Evolutionary conservation across 2,888 invertebrate genomes (phyloP), one percentile per base, ranked within the genome.

Genomic region (Caenorhabditis doughertyi): DNA sequence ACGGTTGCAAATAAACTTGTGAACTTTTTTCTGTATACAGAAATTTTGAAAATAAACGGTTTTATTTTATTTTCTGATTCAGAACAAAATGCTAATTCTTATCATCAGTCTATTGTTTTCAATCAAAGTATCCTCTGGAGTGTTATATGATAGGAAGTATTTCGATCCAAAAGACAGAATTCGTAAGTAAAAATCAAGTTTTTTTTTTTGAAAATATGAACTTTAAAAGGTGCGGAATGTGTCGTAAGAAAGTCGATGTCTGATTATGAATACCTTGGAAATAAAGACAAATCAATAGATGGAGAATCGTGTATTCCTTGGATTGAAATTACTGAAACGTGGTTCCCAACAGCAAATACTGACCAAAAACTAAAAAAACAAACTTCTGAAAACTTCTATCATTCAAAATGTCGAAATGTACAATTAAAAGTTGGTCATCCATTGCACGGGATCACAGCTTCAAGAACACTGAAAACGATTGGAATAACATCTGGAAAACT

Each of bases 301-400:
- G 76, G 76, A 32, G 76, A 65, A 21, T 9, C 35, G 11, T 76
- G 76, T 60, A 68, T 42, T 68, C 68, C 67, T 49, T 76, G 76
- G 76, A 67, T 27, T 11, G 39, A 39, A 13, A 60, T 51, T 13
- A 67, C 76, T 4, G 67, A 68, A n/a, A 29, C 58, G 0, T 76
- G 76, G 76, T 68, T 51, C 21, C 18, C 68, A 11, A 29, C 29
- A 9, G 76, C 76, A 3, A 67, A n/a, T 18, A 21, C 47, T n/a
- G 1, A 5, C 1, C 18, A 74, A 21, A 74, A 65, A 56, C 42
- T 35, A 8, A n/a, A 16, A 35, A 67, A 49, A 42, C 23, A 67
- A n/a, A 18, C 67, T 9, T 16, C 47, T 2, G 74, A 76, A 21
- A 76, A 55, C 27, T 76, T 76, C 16, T 39, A 51, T 51, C 74